A percentile compares a stretch with the other conserved stretches of the same genome.
phyloP scores from a whole-genome alignment of 2,888 invertebrate genomes.

The Pyrochroa serraticornis region DNA sequence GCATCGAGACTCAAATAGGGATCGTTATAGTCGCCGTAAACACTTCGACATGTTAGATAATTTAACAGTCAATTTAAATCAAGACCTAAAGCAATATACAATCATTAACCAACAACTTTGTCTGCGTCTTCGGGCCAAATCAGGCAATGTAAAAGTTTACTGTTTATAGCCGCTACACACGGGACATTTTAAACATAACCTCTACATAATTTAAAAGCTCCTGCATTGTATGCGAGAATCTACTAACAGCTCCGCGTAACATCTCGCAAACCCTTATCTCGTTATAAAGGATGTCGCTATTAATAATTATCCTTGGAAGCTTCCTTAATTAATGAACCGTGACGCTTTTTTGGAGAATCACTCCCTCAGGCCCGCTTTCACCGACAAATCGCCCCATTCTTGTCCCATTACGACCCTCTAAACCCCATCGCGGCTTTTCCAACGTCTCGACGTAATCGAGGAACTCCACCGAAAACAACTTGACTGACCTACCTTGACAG shows the following conservation, averaged over 20 bases:
- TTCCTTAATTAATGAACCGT: too few species aligned
- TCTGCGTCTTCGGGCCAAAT: constrained; percentile 46
- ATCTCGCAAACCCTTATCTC: background rate
- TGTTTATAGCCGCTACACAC: constrained; percentile 42
- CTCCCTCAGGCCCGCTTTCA: too few species aligned
- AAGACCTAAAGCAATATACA: constrained; percentile 48
- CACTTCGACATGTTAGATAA: constrained; percentile 43
- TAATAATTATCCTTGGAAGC: background rate
- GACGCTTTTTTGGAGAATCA: too few species aligned
- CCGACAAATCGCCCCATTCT: too few species aligned
- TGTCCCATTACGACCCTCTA: too few species aligned
- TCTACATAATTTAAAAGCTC: constrained; percentile 48
- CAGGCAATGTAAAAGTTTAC: constrained; percentile 43
- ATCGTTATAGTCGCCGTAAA: constrained; percentile 33
- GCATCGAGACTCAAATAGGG: constrained; percentile 20
- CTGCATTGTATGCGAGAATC: constrained; percentile 41
- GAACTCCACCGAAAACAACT: too few species aligned
- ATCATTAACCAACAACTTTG: constrained; percentile 50
- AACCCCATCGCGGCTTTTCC: too few species aligned
- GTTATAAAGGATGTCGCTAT: background rate
- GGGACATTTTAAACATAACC: constrained; percentile 45
- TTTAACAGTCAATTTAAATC: constrained; percentile 50
- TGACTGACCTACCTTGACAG: too few species aligned
- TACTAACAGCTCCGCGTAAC: constrained; percentile 10
- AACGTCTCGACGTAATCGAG: too few species aligned